A percentile compares a stretch with the other conserved stretches of the same genome.
phyloP scores from a whole-genome alignment of 2,888 invertebrate genomes.

The Lacanobia wlatinum region DNA sequence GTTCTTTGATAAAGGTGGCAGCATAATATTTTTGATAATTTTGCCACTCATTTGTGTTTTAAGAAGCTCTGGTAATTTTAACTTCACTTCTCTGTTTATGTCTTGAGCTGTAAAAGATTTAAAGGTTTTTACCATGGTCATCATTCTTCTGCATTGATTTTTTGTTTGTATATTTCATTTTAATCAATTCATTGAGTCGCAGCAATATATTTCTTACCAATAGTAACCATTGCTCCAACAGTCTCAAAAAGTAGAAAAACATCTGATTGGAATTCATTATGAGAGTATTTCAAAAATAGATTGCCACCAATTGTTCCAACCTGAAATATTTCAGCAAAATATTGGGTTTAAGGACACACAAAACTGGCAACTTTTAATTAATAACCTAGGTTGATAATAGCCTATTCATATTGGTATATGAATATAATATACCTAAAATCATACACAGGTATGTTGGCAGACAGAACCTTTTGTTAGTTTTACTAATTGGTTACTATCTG shows the following conservation, averaged over 20 bases:
- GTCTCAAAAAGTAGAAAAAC: conserved; percentile 90
- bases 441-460: not conserved
- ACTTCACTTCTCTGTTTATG: conserved; percentile 60
- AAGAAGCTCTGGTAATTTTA: conserved; percentile 84
- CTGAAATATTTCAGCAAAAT: conserved; percentile 74
- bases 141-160: not conserved
- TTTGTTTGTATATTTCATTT: too few species aligned
- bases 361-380: too few species aligned
- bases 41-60: conserved; percentile 83
- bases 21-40: conserved; percentile 71
- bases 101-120: conserved; percentile 69
- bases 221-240: conserved; percentile 76
- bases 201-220: conserved; percentile 68
- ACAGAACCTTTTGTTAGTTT: not conserved
- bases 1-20: conserved; percentile 73
- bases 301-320: conserved; percentile 93
- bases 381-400: too few species aligned
- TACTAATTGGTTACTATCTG: not conserved
- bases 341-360: too few species aligned
- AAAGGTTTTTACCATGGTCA: not conserved
- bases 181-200: not conserved
- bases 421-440: not conserved
- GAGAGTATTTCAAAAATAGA: conserved; percentile 92
- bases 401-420: not conserved
- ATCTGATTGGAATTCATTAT: conserved; percentile 93